Base-by-base conservation (phyloP, 2,888 invertebrate genomes). In the Tridacna gigas region DNA sequence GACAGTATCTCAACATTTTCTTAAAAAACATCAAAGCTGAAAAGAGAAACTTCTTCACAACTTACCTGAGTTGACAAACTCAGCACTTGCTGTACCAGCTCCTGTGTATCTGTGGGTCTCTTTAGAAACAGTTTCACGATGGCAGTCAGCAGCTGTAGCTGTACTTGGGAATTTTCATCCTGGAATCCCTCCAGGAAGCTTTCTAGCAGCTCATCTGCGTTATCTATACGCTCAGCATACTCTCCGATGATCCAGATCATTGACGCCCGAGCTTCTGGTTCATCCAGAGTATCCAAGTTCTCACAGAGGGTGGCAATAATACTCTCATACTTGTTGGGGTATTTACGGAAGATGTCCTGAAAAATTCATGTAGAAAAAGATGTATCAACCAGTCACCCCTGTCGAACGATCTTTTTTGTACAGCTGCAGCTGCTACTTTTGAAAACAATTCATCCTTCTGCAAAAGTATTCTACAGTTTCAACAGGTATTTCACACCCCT, bases 321-420 rank as follows among this genome's bases (percentile, higher is more conserved):
- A 95, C 99, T 99, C 95, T 99, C 99, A 94, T 99, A 99, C 95
- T 99, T 99, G 95, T 99, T 99, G 15, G 99, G 99, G 95, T 99
- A 99, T 95, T 99, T 96, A 76, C 96, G 93, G 94, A 96, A 96
- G 80, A 96, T 96, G 86, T 96, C 96, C 95, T 95, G 86, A 65
- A 86, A 80, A 48, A 73, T 56, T 56, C 37, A 37, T 37, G 37
- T 37, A 37, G 37, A 7, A 37, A 37, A 37, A 37, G 7, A n/a
- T n/a, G n/a, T 7, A 37, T 37, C 7, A 7, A 37, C 3, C 2
- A 37, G 37, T 37, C 37, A 37, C 37, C 2, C 7, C 37, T 37
- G 2, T 2, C 37, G 7, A 37, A 37, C 7, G 37, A 37, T 7
- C 37, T 37, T 37, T 37, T 37, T 37, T 37, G 37, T 7, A 2